Base-by-base conservation (phyloP, 2,797 vertebrate species). In the Malurus splendens region DNA sequence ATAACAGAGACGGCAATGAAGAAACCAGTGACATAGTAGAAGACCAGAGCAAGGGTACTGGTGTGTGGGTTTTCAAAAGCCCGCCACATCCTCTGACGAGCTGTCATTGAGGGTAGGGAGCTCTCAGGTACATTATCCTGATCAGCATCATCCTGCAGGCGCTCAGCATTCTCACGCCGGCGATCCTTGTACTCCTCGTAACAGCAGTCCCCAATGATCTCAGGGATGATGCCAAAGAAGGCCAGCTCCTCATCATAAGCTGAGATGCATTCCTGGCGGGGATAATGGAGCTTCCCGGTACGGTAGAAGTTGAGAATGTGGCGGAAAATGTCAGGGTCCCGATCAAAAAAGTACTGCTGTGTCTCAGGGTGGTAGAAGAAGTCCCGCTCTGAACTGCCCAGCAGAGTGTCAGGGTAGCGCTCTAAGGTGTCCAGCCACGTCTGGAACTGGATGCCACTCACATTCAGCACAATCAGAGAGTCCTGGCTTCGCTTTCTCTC, bases 131-230 rank as follows among this genome's bases (percentile, higher is more conserved):
- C 92, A 7, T 93, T 97, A 38, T 99, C 98, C 9, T 90, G 94
- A 20, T 99, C 98, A 0, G 98, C 98, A 59, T 99, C 99, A 36
- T 99, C 99, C 96, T 98, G 97, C 18, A 99, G 96, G 9, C 99
- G 97, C 96, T 99, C 99, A 0, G 98, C 97, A 74, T 99, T 99
- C 96, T 99, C 99, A 33, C 98, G 97, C 83, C 98, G 95, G 41
- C 99, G 98, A 95, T 99, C 99, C 96, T 99, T 99, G 96, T 99
- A 99, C 54, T 99, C 99, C 98, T 99, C 99, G 0, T 99, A 99
- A 94, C 99, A 99, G 92, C 99, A 99, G 97, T 99, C 99, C 0
- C 98, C 99, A 30, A 99, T 98, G 64, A 99, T 99, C 93, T 99
- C 99, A 2, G 99, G 98, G 91, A 99, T 97, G 92, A 99, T 99